A percentile compares a stretch with the other conserved stretches of the same genome.
Evolutionary conservation across 2,888 invertebrate species (phyloP).

Genomic region (Torymus auratus): DNA sequence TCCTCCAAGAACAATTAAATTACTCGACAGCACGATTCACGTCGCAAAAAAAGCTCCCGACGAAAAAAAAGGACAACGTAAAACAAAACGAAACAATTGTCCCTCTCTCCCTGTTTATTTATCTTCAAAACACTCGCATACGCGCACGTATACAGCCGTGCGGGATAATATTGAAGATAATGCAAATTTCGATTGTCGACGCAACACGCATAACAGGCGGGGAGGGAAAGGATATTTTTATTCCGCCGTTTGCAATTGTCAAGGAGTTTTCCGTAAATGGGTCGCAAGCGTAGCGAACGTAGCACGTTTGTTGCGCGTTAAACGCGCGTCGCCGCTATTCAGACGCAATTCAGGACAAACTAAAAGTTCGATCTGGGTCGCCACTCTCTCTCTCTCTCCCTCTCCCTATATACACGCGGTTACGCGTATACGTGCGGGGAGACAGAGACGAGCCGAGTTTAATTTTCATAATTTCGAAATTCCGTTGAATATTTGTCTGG

Average conservation of each 20-base stretch:
- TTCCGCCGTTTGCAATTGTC: conserved; percentile 51
- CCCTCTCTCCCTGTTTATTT: no score
- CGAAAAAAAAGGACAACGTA: background rate
- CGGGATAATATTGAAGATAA: conserved; percentile 43
- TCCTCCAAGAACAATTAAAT: no score
- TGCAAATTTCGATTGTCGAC: conserved; percentile 49
- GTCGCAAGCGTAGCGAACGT: conserved; percentile 42
- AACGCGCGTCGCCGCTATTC: conserved; percentile 51
- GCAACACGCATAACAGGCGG: background rate
- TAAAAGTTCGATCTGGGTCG: conserved; percentile 50
- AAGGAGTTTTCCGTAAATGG: conserved; percentile 50
- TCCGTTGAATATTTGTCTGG: background rate
- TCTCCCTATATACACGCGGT: no score
- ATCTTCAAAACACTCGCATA: no score
- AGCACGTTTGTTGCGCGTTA: conserved; percentile 18
- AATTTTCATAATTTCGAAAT: conserved; percentile 44
- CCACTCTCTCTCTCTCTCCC: no score
- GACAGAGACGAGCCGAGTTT: background rate
- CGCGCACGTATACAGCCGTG: no score
- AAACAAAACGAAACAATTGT: background rate
- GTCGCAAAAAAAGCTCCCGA: no score
- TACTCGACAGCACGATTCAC: no score
- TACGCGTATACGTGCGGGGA: background rate
- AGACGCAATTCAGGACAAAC: conserved; percentile 56
- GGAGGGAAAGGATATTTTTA: conserved; percentile 36